phyloP scores from a whole-genome alignment of 2,888 invertebrate genomes.

The Frankliniella intonsa region DNA sequence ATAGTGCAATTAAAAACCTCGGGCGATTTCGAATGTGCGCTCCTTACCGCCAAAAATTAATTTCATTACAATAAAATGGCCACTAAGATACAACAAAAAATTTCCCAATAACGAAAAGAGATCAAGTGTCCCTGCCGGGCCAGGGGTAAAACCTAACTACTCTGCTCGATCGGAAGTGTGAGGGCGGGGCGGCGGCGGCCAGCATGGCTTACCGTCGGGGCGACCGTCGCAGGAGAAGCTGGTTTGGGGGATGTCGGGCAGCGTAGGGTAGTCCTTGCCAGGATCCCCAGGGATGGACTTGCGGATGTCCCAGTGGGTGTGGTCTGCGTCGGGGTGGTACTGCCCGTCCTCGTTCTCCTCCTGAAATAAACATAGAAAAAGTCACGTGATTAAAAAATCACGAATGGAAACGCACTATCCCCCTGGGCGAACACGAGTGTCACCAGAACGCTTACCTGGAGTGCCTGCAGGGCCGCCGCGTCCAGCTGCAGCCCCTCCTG shows the following conservation, averaged over 20 bases:
- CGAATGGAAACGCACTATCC: too few relatives aligned
- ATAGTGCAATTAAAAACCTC: too few relatives aligned
- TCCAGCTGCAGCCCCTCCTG: not conserved
- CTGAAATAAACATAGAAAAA: not conserved
- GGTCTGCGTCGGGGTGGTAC: slow-evolving; percentile 5
- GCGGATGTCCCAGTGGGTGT: slow-evolving; percentile 13
- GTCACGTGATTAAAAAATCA: too few relatives aligned
- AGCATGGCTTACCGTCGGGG: not conserved
- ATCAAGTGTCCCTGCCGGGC: too few relatives aligned
- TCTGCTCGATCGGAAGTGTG: too few relatives aligned
- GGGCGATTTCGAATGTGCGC: too few relatives aligned
- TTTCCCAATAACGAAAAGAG: too few relatives aligned
- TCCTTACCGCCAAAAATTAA: too few relatives aligned
- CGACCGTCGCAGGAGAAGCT: slow-evolving; percentile 49
- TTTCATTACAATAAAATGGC: too few relatives aligned
- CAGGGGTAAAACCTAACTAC: too few relatives aligned
- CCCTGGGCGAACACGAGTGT: too few relatives aligned
- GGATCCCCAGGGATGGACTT: slow-evolving; percentile 14
- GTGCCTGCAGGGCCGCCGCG: not conserved
- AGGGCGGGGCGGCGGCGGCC: not conserved
- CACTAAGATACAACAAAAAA: too few relatives aligned
- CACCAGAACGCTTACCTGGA: not conserved
- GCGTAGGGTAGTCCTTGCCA: slow-evolving; percentile 48
- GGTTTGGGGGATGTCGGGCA: slow-evolving; percentile 47
- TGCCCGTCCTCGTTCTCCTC: not conserved